Percentiles rank a stretch among this genome's conserved stretches.
phyloP scores from a whole-genome alignment of 2,888 invertebrate genomes.

The Nipponacmea schrenckii region DNA sequence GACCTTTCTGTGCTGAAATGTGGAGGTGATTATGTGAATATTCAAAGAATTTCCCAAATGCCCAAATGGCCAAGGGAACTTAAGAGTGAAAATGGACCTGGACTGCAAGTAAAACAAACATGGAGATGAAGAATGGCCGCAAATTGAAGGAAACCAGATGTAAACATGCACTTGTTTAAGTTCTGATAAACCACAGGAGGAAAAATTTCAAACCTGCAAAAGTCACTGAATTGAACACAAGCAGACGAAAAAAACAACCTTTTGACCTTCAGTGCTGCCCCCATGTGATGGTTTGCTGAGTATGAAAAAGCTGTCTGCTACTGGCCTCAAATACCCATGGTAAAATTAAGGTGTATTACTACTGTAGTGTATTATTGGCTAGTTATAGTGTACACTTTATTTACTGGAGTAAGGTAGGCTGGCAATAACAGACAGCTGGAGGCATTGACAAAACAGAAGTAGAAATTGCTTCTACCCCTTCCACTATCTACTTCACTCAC shows the following conservation, averaged over 20 bases:
- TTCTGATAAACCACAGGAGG: neutral
- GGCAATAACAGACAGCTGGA: slow-evolving; percentile 1
- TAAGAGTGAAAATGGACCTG: neutral
- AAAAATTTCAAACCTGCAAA: slow-evolving; percentile 2
- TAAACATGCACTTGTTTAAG: slow-evolving; percentile 4
- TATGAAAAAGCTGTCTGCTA: slow-evolving; percentile 8
- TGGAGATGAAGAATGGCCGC: neutral
- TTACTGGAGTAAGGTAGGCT: slow-evolving; percentile 1
- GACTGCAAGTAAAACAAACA: slow-evolving; percentile 2
- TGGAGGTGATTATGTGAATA: neutral
- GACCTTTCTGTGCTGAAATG: slow-evolving; percentile 6
- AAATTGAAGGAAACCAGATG: neutral
- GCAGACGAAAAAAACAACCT: slow-evolving; percentile 3
- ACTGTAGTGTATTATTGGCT: too few relatives aligned
- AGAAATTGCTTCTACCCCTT: slow-evolving; percentile 2
- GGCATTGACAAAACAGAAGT: slow-evolving; percentile 6
- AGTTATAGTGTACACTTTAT: neutral
- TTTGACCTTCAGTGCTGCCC: slow-evolving; percentile 7
- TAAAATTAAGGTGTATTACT: too few relatives aligned
- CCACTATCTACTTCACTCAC: neutral
- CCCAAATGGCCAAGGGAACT: neutral
- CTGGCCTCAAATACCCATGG: too few relatives aligned
- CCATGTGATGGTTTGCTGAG: neutral
- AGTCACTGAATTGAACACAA: neutral
- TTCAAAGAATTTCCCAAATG: neutral